Conservation (phyloP, 2,888 invertebrate genomes). For the Leptopilina myrica region DNA sequence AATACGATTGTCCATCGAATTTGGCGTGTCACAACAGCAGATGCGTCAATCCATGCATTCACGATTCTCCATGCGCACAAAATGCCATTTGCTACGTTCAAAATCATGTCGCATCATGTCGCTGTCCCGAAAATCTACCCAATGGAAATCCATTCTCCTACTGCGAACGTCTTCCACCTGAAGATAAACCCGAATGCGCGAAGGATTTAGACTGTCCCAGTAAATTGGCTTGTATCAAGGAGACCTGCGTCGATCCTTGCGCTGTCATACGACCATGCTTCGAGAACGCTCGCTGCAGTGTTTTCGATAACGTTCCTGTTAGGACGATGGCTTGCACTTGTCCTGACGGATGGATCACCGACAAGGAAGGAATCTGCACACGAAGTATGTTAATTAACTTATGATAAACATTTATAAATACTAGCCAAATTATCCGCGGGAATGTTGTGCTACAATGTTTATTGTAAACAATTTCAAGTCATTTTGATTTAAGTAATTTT, state of each 20-base stretch:
- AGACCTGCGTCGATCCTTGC: constrained; percentile 89
- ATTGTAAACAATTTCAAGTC: no score
- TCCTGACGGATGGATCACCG: constrained; percentile 90
- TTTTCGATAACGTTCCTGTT: constrained; percentile 90
- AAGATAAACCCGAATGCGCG: constrained; percentile 83
- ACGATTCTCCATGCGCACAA: constrained; percentile 85
- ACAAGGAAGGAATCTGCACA: constrained; percentile 87
- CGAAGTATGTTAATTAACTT: constrained; percentile 76
- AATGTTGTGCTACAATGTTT: no score
- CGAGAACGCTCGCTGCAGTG: constrained; percentile 86
- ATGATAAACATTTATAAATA: background rate
- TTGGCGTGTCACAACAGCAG: constrained; percentile 85
- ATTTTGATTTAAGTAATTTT: no score
- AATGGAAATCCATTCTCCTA: constrained; percentile 88
- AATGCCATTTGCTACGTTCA: constrained; percentile 89
- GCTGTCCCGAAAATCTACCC: constrained; percentile 88
- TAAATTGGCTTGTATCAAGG: constrained; percentile 87
- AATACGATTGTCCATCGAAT: constrained; percentile 88
- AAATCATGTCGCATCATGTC: constrained; percentile 89
- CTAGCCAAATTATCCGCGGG: no score
- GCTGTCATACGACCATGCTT: constrained; percentile 86
- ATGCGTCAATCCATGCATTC: constrained; percentile 88
- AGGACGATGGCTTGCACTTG: constrained; percentile 93
- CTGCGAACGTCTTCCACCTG: constrained; percentile 81
- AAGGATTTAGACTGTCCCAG: constrained; percentile 89